phyloP scores from a whole-genome alignment of 2,113 vertebrate genomes.

The Rattus rattus region DNA sequence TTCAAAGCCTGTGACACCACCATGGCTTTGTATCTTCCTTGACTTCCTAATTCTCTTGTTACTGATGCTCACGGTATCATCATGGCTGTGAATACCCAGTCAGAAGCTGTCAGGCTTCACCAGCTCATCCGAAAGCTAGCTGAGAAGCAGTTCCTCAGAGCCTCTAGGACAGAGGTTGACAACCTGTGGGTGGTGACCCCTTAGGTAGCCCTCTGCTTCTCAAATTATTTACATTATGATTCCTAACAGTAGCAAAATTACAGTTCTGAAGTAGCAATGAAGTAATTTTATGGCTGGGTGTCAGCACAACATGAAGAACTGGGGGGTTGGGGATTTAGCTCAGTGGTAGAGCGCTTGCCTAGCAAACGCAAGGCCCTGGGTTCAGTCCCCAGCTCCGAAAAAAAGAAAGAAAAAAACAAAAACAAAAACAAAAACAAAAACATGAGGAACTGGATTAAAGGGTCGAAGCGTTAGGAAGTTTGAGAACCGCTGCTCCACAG shows the following conservation, averaged over 20 bases:
- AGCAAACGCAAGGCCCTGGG: too few species aligned
- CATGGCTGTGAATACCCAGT: not conserved
- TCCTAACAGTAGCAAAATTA: too few species aligned
- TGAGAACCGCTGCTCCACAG: not conserved
- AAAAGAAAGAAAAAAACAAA: too few species aligned
- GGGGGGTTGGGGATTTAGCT: not conserved
- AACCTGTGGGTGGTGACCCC: not conserved
- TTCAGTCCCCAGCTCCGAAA: too few species aligned
- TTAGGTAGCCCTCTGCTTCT: not conserved
- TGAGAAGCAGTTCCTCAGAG: not conserved
- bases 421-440: too few species aligned
- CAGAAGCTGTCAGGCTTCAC: not conserved
- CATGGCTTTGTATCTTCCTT: not conserved
- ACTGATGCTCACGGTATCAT: not conserved
- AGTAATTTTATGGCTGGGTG: not conserved
- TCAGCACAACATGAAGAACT: not conserved
- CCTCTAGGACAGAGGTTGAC: not conserved
- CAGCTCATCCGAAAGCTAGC: accelerated
- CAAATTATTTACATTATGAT: not conserved
- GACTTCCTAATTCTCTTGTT: not conserved
- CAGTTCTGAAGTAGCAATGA: not conserved
- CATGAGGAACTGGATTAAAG: not conserved
- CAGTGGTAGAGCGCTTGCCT: too few species aligned
- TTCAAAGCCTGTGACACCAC: not conserved
- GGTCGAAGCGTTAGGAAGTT: not conserved